phyloP scores from a whole-genome alignment of 2,888 invertebrate genomes.

The Polyommatus icarus region DNA sequence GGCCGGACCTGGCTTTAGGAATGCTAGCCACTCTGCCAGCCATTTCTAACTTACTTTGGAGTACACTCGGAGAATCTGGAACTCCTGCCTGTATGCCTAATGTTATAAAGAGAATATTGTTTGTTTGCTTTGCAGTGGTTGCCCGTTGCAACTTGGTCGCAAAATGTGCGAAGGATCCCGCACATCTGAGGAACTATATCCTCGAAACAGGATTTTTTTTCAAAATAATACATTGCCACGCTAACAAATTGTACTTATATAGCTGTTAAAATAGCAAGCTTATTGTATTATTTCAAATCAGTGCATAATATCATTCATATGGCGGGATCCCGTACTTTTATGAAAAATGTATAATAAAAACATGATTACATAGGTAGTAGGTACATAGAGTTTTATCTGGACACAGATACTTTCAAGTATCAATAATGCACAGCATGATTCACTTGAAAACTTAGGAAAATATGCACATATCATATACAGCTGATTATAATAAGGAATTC shows the following conservation, averaged over 20 bases:
- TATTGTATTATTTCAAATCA: too few species aligned
- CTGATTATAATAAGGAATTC: neutral
- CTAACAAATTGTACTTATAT: too few species aligned
- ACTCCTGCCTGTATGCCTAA: neutral
- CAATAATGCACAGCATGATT: neutral
- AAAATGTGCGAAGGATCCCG: neutral
- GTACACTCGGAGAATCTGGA: neutral
- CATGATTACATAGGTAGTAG: too few species aligned
- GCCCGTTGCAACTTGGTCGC: too few species aligned
- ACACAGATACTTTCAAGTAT: too few species aligned
- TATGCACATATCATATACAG: neutral
- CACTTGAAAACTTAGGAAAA: neutral
- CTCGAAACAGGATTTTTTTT: too few species aligned
- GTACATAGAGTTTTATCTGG: too few species aligned
- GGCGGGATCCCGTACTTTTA: neutral
- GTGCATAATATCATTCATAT: neutral
- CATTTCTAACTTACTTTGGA: neutral
- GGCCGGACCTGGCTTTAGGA: constrained; percentile 7
- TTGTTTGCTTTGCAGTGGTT: neutral
- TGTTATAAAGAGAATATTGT: neutral
- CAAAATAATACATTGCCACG: too few species aligned
- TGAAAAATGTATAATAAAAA: neutral
- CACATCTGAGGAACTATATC: too few species aligned
- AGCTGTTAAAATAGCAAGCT: too few species aligned
- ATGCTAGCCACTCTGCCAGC: neutral